Evolutionary conservation across 2,113 vertebrate species (phyloP).

Genomic region (Marmota flaviventris): DNA sequence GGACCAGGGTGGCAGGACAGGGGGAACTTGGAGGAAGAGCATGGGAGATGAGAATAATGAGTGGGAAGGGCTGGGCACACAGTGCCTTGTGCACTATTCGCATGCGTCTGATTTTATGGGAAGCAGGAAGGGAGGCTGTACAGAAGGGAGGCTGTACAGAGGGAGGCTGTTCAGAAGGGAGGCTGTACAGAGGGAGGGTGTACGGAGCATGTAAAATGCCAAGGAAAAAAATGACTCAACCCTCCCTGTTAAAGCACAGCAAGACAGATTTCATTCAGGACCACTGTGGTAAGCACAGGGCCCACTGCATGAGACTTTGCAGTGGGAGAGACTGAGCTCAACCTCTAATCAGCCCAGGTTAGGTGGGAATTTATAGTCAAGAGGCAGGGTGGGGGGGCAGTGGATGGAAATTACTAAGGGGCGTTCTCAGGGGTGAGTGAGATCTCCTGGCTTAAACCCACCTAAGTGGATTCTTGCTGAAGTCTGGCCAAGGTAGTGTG

Average conservation of each 20-base stretch:
- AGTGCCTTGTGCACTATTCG: accelerated
- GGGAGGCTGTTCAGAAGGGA: too few relatives aligned
- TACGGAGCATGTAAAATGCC: background rate
- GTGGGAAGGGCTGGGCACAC: accelerated
- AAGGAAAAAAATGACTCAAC: background rate
- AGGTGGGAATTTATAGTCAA: background rate
- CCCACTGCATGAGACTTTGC: background rate
- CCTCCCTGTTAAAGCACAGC: background rate
- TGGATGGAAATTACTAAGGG: background rate
- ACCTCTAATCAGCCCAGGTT: background rate
- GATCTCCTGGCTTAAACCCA: background rate
- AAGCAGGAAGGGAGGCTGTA: background rate
- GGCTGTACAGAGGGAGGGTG: too few relatives aligned
- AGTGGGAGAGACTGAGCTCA: background rate
- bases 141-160: too few relatives aligned
- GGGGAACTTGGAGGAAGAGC: accelerated
- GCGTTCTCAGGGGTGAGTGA: background rate
- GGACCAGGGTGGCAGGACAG: accelerated
- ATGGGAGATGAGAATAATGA: background rate
- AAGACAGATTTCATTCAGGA: background rate
- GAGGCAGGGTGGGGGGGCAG: background rate
- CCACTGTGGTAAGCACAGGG: background rate
- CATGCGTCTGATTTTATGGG: background rate
- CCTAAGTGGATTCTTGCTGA: background rate
- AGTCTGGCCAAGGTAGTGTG: background rate